Conservation (phyloP, 2,888 invertebrate species). For the Tetranychus piercei region DNA sequence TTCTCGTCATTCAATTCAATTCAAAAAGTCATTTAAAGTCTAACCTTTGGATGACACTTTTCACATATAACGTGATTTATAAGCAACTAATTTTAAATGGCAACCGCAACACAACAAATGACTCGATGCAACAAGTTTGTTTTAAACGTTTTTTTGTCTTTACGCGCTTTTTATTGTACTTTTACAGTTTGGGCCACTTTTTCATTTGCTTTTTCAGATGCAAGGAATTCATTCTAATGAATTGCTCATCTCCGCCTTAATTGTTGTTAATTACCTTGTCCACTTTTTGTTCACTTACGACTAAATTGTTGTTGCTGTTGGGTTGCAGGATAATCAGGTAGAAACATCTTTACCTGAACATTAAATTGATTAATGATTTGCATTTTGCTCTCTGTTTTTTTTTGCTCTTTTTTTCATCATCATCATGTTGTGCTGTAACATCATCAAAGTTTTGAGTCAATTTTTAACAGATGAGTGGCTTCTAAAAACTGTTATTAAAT, state of each 20-base stretch:
- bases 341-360: background rate
- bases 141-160: background rate
- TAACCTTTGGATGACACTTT: background rate
- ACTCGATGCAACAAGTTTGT: background rate
- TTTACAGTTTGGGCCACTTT: too few relatives aligned
- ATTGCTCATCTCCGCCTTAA: background rate
- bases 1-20: too few relatives aligned
- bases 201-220: too few relatives aligned
- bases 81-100: background rate
- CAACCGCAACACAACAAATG: background rate
- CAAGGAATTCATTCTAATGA: too few relatives aligned
- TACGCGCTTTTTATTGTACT: background rate
- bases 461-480: background rate
- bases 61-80: background rate
- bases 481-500: conserved; percentile 1
- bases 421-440: background rate
- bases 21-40: background rate
- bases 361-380: background rate
- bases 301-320: background rate
- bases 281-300: conserved; percentile 3
- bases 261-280: conserved; percentile 8
- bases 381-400: background rate
- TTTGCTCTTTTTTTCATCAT: background rate
- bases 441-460: too few relatives aligned
- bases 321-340: background rate